Evolutionary conservation across 1,140 invertebrate genomes (phyloP).

Genomic region (Danaus plexippus): DNA sequence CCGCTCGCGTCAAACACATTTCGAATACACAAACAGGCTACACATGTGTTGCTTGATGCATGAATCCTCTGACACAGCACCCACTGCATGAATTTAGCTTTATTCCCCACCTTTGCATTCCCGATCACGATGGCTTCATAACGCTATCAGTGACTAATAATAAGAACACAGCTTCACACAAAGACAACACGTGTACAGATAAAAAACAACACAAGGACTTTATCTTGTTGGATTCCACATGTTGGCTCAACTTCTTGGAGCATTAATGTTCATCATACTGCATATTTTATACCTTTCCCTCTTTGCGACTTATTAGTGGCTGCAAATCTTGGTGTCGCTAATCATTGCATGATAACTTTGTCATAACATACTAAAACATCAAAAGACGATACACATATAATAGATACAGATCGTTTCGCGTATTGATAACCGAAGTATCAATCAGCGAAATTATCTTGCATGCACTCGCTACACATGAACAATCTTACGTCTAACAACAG

Average conservation of each 20-base stretch:
- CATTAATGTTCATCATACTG: conserved; percentile 59
- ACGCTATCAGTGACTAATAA: conserved; percentile 34
- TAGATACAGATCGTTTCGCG: conserved; percentile 38
- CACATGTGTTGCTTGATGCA: conserved; percentile 54
- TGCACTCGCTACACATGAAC: conserved; percentile 49
- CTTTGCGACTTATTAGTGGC: conserved; percentile 58
- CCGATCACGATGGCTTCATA: conserved; percentile 57
- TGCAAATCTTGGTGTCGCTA: conserved; percentile 61
- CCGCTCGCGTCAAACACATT: conserved; percentile 65
- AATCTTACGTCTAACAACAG: conserved; percentile 35
- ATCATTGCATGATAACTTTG: conserved; percentile 58
- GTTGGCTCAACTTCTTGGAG: conserved; percentile 52
- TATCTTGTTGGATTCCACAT: conserved; percentile 34
- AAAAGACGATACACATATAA: conserved; percentile 40
- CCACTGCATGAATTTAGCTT: conserved; percentile 63
- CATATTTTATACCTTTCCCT: conserved; percentile 72
- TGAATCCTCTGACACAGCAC: conserved; percentile 53
- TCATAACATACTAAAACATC: conserved; percentile 48
- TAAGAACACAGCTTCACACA: conserved; percentile 61
- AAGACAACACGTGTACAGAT: conserved; percentile 59
- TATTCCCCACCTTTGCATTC: conserved; percentile 59
- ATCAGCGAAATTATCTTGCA: conserved; percentile 44
- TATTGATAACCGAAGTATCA: conserved; percentile 25
- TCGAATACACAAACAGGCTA: conserved; percentile 35
- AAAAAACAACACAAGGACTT: conserved; percentile 51